phyloP scores from a whole-genome alignment of 2,113 vertebrate species.

The Puffinus mauretanicus region DNA sequence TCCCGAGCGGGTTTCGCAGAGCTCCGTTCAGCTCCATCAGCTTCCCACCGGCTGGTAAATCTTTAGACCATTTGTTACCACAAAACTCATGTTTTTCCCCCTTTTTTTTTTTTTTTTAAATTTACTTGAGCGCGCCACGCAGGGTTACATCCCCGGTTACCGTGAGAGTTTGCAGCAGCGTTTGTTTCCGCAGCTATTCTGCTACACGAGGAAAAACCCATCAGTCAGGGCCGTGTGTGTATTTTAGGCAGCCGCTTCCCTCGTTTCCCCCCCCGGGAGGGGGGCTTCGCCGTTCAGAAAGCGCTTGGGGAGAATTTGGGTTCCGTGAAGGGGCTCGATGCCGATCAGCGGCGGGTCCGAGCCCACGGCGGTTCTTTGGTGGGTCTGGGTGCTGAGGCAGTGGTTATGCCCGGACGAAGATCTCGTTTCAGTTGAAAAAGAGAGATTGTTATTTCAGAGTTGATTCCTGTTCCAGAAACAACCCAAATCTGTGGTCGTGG shows the following conservation, averaged over 20 bases:
- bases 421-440: neutral
- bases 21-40: accelerated
- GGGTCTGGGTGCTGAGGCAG: neutral
- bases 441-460: accelerated
- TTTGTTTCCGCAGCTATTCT: neutral
- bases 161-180: accelerated
- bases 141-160: accelerated
- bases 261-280: accelerated
- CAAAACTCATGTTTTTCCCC: accelerated
- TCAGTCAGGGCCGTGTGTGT: accelerated
- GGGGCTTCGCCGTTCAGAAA: neutral
- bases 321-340: accelerated
- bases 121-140: accelerated
- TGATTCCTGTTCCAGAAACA: neutral
- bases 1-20: neutral
- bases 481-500: accelerated
- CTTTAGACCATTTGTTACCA: accelerated
- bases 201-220: neutral
- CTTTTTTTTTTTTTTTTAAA: accelerated
- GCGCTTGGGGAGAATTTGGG: neutral
- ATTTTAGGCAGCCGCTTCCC: neutral
- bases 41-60: accelerated
- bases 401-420: accelerated
- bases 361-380: accelerated
- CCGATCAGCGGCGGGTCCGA: accelerated